Conservation (phyloP, 2,888 invertebrate genomes). For the Euplagia quadripunctaria region DNA sequence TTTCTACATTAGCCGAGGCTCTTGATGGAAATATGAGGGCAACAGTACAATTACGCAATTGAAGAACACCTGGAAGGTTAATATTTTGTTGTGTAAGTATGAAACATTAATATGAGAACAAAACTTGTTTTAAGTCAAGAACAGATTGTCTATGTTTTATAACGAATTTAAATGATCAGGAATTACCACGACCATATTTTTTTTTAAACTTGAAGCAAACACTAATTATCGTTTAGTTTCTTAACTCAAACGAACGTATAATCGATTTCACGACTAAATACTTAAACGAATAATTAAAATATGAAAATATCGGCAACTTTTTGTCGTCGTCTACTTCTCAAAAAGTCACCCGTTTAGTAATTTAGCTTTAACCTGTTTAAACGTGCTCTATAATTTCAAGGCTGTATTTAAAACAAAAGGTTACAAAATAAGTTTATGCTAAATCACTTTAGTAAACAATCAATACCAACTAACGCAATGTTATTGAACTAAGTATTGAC, state of each 20-base stretch:
- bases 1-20: not conserved
- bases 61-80: too few relatives aligned
- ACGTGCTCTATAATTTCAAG: slow-evolving; percentile 31
- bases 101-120: too few relatives aligned
- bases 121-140: too few relatives aligned
- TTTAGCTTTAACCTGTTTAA: slow-evolving; percentile 14
- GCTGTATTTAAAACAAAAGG: slow-evolving; percentile 53
- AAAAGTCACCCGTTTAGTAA: not conserved
- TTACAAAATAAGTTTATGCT: slow-evolving; percentile 41
- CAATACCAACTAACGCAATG: slow-evolving; percentile 35
- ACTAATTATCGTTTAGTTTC: too few relatives aligned
- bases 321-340: not conserved
- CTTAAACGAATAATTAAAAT: not conserved
- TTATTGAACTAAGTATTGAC: slow-evolving; percentile 7
- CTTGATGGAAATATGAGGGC: not conserved
- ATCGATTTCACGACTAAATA: too few relatives aligned
- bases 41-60: not conserved
- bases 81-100: too few relatives aligned
- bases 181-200: too few relatives aligned
- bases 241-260: too few relatives aligned
- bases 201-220: too few relatives aligned
- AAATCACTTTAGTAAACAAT: slow-evolving; percentile 34
- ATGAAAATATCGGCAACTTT: not conserved
- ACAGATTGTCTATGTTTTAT: too few relatives aligned
- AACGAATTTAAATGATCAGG: too few relatives aligned